Percentiles rank a stretch among this genome's conserved stretches.
These are phyloP conservation scores for Columbina picui DNA, from an alignment of 2,113 vertebrate genomes.

Conservation along the genomic window DNA sequence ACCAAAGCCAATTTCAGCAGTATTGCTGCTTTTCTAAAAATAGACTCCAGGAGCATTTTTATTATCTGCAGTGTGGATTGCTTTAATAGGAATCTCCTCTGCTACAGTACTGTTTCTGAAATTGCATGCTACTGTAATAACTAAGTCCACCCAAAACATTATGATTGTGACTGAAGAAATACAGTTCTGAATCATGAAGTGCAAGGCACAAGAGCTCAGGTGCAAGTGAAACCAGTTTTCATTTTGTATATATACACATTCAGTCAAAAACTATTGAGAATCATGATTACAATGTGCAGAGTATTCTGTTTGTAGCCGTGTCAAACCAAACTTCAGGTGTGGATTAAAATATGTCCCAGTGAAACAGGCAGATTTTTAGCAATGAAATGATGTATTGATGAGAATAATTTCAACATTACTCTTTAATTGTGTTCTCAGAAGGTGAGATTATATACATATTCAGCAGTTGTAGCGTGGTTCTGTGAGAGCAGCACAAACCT, in stretches of 20 bases:
- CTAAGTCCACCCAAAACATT: neutral
- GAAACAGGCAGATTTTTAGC: neutral
- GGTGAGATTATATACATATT: neutral
- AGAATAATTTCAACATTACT: neutral
- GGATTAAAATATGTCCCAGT: neutral
- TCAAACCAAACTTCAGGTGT: neutral
- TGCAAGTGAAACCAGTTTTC: neutral
- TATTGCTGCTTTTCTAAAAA: conserved; percentile 25
- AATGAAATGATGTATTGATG: neutral
- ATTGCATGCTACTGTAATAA: neutral
- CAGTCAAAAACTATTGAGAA: neutral
- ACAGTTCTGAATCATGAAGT: neutral
- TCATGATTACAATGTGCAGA: neutral
- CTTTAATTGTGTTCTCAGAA: neutral
- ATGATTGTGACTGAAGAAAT: neutral
- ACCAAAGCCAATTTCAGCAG: neutral
- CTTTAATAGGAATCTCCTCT: conserved; percentile 1
- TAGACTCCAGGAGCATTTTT: neutral
- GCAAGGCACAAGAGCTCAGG: neutral
- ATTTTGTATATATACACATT: neutral
- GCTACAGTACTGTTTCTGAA: neutral
- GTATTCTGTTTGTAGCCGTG: neutral
- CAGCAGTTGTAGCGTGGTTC: neutral
- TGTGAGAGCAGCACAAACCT: neutral
- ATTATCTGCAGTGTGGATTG: neutral